Evolutionary conservation across 2,113 vertebrate genomes (phyloP), one percentile per base, ranked within the genome.

Genomic region (Paracanthobrama guichenoti): DNA sequence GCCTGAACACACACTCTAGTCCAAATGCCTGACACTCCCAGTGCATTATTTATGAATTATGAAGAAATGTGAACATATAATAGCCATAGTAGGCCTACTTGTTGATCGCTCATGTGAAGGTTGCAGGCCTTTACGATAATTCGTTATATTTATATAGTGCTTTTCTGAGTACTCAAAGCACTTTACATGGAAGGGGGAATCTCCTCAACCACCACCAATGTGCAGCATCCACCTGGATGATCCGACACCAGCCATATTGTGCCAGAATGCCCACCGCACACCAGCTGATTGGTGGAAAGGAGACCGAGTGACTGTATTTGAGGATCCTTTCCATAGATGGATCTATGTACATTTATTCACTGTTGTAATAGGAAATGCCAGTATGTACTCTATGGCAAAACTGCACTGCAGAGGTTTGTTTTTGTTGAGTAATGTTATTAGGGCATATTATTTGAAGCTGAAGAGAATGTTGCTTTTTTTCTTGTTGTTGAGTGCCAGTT

Each of bases 11-110:
- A 55, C 72, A 69, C 57, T 24, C 78, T 14, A 11, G 64, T 64
- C 12, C 9, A 16, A 35, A 55, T 48, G 4, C 60, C 11, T 39
- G 55, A 53, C 59, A 6, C 31, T 76, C 62, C 62, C 13, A n/a
- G 50, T 42, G 64, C 80, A 44, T 48, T 79, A 48, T 26, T 80
- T 66, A 48, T 26, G 24, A 66, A 44, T 50, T 66, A 48, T 66
- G 39, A 66, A 13, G 42, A 66, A 66, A 80, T 48, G 48, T 62
- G 31, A 31, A 79, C 72, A 13, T 53, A 50, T 46, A 18, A 28
- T 84, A n/a, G 46, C 18, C 50, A 39, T 28, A 46, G 79, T 24
- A 57, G 28, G 26, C 11, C 42, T 31, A 26, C 57, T 31, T 28
- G 26, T 44, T 62, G 62, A 57, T 62, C 14, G 26, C 10, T 7